These are phyloP conservation scores for Taphrorychus bicolor DNA, from an alignment of 2,888 invertebrate species.

Conservation along the genomic window DNA sequence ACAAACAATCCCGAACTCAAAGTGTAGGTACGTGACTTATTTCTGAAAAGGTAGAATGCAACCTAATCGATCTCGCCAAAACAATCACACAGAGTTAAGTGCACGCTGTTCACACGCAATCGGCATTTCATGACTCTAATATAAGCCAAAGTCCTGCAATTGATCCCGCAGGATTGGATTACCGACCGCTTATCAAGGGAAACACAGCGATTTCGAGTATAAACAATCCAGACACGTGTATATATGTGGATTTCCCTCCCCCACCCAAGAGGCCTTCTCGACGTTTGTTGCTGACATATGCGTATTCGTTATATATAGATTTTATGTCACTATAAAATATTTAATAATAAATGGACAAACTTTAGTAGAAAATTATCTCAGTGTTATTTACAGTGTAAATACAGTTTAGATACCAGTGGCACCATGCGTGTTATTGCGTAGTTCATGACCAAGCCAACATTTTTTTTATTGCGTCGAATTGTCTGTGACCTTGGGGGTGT, in stretches of 20 bases:
- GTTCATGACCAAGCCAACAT: neutral
- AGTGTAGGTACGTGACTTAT: slow-evolving; percentile 46
- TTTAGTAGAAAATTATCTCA: no score
- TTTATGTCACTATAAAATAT: no score
- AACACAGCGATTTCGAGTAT: neutral
- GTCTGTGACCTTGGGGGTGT: neutral
- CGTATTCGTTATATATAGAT: no score
- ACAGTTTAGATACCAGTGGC: neutral
- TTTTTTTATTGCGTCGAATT: neutral
- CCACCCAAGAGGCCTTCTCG: no score
- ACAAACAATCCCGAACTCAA: neutral
- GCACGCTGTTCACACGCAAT: slow-evolving; percentile 16
- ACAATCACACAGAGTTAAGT: slow-evolving; percentile 40
- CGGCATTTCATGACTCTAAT: slow-evolving; percentile 23
- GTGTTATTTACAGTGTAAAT: no score
- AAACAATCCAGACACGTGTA: neutral
- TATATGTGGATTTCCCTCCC: no score
- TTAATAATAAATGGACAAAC: no score
- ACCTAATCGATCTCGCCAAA: slow-evolving; percentile 44
- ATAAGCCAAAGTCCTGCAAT: slow-evolving; percentile 17
- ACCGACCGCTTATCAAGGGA: slow-evolving; percentile 13
- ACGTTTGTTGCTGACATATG: no score
- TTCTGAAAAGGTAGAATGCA: slow-evolving; percentile 11
- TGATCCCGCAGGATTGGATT: slow-evolving; percentile 25
- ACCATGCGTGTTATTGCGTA: neutral